These are phyloP conservation scores for Hemaris fuciformis DNA, from an alignment of 2,888 invertebrate species.

Conservation along the genomic window DNA sequence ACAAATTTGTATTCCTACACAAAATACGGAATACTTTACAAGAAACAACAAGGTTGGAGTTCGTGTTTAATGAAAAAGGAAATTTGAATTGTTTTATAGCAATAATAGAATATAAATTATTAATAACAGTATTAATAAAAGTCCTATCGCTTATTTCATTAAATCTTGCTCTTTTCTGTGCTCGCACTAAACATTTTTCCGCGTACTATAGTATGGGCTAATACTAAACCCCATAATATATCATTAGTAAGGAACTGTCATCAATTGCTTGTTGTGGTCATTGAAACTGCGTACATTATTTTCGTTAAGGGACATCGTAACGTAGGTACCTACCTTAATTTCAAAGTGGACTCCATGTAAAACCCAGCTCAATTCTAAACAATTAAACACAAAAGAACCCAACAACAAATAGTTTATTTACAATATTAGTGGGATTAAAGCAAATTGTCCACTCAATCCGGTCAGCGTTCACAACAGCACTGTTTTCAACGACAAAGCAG, in stretches of 20 bases:
- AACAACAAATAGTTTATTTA: constrained; percentile 23
- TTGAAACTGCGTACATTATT: too few species aligned
- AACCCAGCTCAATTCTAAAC: not conserved
- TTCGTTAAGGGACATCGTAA: too few species aligned
- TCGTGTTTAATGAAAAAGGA: not conserved
- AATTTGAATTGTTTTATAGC: not conserved
- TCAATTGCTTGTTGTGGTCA: too few species aligned
- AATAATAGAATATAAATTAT: not conserved
- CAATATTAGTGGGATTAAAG: constrained; percentile 13
- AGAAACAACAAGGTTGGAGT: not conserved
- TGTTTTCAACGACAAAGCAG: constrained; percentile 56
- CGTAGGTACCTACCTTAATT: not conserved
- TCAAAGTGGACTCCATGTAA: not conserved
- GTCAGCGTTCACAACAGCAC: constrained; percentile 56
- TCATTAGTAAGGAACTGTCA: too few species aligned
- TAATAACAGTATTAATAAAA: not conserved
- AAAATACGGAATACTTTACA: not conserved
- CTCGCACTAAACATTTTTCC: too few species aligned
- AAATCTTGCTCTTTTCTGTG: too few species aligned
- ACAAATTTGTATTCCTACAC: constrained; percentile 1
- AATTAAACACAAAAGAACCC: constrained; percentile 20
- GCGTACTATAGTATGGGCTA: too few species aligned
- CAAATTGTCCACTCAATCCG: constrained; percentile 57
- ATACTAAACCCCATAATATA: too few species aligned
- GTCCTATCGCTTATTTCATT: too few species aligned